phyloP scores from a whole-genome alignment of 35 echinoderm and acorn worm genomes.

The Lytechinus pictus region DNA sequence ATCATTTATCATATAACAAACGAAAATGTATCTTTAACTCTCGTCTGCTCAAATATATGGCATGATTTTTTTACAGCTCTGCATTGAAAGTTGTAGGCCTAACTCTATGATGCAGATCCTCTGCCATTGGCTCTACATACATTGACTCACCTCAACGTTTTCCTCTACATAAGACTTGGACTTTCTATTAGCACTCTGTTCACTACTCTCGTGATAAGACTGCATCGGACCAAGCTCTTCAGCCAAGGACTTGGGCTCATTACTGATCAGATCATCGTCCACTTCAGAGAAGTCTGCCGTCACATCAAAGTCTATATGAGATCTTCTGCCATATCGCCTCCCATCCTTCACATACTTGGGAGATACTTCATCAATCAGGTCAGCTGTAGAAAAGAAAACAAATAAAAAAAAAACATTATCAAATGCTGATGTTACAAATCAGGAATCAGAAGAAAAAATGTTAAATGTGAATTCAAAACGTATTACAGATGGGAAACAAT shows the following conservation, averaged over 20 bases:
- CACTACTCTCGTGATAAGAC: neutral
- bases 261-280: constrained; percentile 68
- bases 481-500: too few relatives aligned
- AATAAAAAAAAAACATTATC: too few relatives aligned
- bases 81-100: too few relatives aligned
- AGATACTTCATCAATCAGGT: constrained; percentile 69
- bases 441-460: too few relatives aligned
- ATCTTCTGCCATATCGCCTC: constrained; percentile 84
- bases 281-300: constrained; percentile 76
- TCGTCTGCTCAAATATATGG: too few relatives aligned
- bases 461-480: too few relatives aligned
- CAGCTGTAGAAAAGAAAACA: neutral
- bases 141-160: constrained; percentile 57
- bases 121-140: too few relatives aligned
- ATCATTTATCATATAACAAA: too few relatives aligned
- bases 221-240: constrained; percentile 11
- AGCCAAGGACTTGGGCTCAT: constrained; percentile 33
- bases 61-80: too few relatives aligned
- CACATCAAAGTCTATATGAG: constrained; percentile 79
- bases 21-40: too few relatives aligned
- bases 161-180: constrained; percentile 72
- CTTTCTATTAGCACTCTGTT: constrained; percentile 19
- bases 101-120: too few relatives aligned
- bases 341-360: constrained; percentile 91
- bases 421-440: too few relatives aligned